These are phyloP conservation scores for Euschistus heros DNA, from an alignment of 1,140 invertebrate genomes.

Conservation along the genomic window DNA sequence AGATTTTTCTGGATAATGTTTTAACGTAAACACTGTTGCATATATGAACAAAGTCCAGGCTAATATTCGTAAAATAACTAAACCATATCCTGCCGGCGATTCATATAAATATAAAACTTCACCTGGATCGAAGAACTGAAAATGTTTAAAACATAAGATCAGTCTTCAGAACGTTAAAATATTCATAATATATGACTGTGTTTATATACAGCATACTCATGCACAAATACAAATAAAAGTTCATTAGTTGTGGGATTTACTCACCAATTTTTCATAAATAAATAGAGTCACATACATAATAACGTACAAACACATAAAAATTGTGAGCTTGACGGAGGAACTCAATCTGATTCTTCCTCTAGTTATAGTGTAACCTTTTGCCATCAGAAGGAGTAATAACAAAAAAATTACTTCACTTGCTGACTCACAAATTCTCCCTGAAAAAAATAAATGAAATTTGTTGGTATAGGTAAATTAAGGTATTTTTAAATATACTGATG, in stretches of 20 bases:
- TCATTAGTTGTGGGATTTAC: constrained; percentile 11
- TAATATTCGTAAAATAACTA: constrained; percentile 61
- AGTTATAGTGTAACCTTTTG: constrained; percentile 84
- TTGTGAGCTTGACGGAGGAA: constrained; percentile 59
- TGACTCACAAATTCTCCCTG: constrained; percentile 61
- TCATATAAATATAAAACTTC: constrained; percentile 82
- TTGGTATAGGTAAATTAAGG: too few species aligned
- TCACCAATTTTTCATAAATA: constrained; percentile 62
- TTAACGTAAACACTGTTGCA: constrained; percentile 68
- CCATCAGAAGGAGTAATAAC: constrained; percentile 66
- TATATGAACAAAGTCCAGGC: constrained; percentile 79
- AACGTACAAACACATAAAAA: constrained; percentile 68
- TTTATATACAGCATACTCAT: too few species aligned
- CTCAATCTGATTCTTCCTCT: constrained; percentile 57
- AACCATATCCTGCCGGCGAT: constrained; percentile 71
- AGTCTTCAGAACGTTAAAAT: too few species aligned
- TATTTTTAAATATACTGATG: too few species aligned
- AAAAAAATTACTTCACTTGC: constrained; percentile 62
- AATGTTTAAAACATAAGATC: constrained; percentile 19
- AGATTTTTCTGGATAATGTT: constrained; percentile 70
- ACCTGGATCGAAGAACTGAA: constrained; percentile 75
- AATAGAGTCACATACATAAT: constrained; percentile 61
- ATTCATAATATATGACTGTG: too few species aligned
- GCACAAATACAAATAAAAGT: too few species aligned
- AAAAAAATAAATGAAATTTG: constrained; percentile 28